Base-by-base conservation (phyloP, 1,140 invertebrate genomes). In the Meloidogyne hapla region DNA sequence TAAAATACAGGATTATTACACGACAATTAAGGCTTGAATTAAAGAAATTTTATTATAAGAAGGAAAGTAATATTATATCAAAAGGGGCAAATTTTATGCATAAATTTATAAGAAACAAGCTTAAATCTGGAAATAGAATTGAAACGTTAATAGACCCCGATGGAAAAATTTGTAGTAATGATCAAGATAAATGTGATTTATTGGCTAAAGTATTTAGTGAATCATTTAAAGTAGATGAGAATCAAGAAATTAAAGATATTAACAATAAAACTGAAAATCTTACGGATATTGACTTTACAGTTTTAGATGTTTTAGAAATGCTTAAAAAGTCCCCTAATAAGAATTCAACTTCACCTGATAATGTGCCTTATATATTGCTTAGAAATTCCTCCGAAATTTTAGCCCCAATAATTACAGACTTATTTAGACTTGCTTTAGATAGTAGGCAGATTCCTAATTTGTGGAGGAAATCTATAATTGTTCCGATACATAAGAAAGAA, bases 301-400 rank as follows among this genome's bases (percentile, higher is more conserved):
- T 33, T 18, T 23, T 21, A 12, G 48, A 18, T 12, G 21, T 69
- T 69, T 28, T 12, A 13, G 33, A 26, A 42, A 40, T 28, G 23
- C 25, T 69, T 45, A 69, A 69, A 69, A 28, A 26, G 33, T 45
- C 48, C 9, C 68, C 68, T n/a, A 33, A 12, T 12, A 10, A 21
- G 48, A 69, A 69, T 40, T 69, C 68, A 12, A 73, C 70, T 73
- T 73, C 70, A 1, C 70, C 70, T 21, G 70, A 73, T 28, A 28
- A 25, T 21, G 45, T 73, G 63, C 38, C 70, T 10, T 73, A 73
- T 21, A 56, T 64, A 45, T 33, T 73, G 15, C 64, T 73, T 1
- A 73, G 45, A 73, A 56, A 15, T 21, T 48, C 26, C 45, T 25
- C 38, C 63, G 28, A 21, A 18, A 28, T 28, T 72, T 67, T 73